These are phyloP conservation scores for Yponomeuta malinellus DNA, from an alignment of 2,888 invertebrate genomes.

Conservation along the genomic window DNA sequence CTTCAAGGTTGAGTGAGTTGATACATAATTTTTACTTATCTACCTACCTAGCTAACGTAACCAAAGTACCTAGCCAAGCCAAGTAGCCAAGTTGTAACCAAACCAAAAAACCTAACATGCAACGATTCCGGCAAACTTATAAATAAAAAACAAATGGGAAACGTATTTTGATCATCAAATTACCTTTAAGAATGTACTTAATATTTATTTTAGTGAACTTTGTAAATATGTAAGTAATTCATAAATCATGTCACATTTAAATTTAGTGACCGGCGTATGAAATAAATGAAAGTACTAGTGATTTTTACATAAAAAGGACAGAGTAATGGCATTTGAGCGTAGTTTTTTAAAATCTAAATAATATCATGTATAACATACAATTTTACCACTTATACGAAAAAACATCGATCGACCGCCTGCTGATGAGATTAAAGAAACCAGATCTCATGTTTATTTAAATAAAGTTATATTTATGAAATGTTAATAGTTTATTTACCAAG, in stretches of 20 bases:
- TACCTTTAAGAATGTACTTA: constrained; percentile 14
- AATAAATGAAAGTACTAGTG: background rate
- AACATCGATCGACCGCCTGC: constrained; percentile 18
- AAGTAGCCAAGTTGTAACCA: background rate
- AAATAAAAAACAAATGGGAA: background rate
- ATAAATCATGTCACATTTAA: background rate
- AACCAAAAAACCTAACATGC: background rate
- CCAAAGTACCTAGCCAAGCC: background rate
- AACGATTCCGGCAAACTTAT: background rate
- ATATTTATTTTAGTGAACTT: constrained; percentile 5
- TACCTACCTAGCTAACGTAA: background rate
- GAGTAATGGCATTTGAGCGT: background rate
- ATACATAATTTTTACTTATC: background rate
- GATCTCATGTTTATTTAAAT: constrained; percentile 66
- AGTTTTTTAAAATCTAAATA: constrained; percentile 5
- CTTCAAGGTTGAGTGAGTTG: constrained; percentile 18
- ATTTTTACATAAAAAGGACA: background rate
- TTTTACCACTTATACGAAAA: background rate
- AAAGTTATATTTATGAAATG: constrained; percentile 40
- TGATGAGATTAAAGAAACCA: constrained; percentile 68
- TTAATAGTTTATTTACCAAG: constrained; percentile 28
- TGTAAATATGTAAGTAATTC: constrained; percentile 7
- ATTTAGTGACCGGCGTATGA: background rate
- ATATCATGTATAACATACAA: background rate
- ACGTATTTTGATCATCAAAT: background rate